Percentiles rank a stretch among this genome's conserved stretches.
These are phyloP conservation scores for Drosophila equinoxialis DNA, from an alignment of 1,140 invertebrate species.

Conservation along the genomic window DNA sequence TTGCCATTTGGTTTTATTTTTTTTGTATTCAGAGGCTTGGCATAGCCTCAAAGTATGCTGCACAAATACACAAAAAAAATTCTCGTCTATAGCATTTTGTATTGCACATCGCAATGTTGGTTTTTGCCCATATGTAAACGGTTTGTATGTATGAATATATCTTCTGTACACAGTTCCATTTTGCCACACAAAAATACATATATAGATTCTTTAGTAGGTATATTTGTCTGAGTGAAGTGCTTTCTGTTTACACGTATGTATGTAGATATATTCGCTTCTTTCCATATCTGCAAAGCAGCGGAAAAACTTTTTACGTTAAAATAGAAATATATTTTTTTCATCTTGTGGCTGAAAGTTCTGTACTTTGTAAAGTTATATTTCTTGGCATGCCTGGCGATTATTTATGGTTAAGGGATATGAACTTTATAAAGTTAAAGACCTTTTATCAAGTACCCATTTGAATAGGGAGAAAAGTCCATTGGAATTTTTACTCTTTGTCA, in stretches of 20 bases:
- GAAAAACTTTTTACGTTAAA: constrained; percentile 20
- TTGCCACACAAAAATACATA: constrained; percentile 20
- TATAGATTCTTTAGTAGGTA: constrained; percentile 9
- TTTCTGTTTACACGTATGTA: constrained; percentile 24
- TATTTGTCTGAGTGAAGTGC: constrained; percentile 4
- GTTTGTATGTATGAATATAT: too few relatives aligned
- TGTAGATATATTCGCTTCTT: constrained; percentile 17
- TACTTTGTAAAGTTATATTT: neutral
- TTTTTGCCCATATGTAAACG: constrained; percentile 29
- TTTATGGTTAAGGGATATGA: neutral
- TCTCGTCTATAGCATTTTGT: constrained; percentile 26
- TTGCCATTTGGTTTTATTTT: constrained; percentile 45
- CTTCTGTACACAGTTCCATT: neutral
- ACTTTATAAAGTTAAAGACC: constrained; percentile 2
- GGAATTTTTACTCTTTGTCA: too few relatives aligned
- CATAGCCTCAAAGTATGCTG: constrained; percentile 54
- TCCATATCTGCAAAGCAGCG: constrained; percentile 21
- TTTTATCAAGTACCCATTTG: neutral
- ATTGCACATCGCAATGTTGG: constrained; percentile 55
- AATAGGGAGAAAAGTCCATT: neutral
- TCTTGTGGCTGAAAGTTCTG: neutral
- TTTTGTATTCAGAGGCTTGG: constrained; percentile 11
- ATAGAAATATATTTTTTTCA: neutral
- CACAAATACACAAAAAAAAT: constrained; percentile 53
- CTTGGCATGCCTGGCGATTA: neutral